Conservation (phyloP, 2,113 vertebrate species). For the Aegypius monachus region DNA sequence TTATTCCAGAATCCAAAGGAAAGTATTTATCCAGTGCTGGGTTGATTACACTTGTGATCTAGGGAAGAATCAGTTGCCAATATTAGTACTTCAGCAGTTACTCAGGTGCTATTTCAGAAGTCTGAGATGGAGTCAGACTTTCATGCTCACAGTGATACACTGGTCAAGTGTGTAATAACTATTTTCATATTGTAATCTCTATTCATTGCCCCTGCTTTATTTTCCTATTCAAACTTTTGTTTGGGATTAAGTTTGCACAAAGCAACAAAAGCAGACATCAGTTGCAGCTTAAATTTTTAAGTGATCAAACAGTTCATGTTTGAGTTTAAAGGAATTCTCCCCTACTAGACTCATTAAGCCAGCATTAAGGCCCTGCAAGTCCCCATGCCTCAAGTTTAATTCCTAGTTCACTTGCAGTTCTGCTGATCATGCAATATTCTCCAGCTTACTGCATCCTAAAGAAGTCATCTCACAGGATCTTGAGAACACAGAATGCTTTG, state of each 20-base stretch:
- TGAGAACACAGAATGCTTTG: not conserved
- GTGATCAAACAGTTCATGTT: not conserved
- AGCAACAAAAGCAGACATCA: not conserved
- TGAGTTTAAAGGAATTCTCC: not conserved
- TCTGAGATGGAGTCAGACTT: not conserved
- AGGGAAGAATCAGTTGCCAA: not conserved
- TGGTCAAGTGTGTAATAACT: not conserved
- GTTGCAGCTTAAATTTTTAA: not conserved
- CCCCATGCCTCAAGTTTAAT: not conserved
- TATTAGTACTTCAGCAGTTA: not conserved
- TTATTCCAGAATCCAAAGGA: slow-evolving; percentile 83
- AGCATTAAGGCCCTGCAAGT: not conserved
- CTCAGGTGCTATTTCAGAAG: not conserved
- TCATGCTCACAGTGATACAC: not conserved
- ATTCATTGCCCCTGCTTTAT: not conserved
- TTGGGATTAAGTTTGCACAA: not conserved
- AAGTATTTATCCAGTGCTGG: slow-evolving; percentile 94
- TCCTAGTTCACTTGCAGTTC: not conserved
- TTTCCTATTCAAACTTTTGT: not conserved
- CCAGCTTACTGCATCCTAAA: not conserved
- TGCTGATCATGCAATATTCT: not conserved
- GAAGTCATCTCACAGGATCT: not conserved
- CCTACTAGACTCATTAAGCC: not conserved
- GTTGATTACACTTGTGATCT: slow-evolving; percentile 92
- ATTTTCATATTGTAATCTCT: not conserved